These are phyloP conservation scores for Brachypalpus laphriformis DNA, from an alignment of 2,888 invertebrate genomes.

Conservation along the genomic window DNA sequence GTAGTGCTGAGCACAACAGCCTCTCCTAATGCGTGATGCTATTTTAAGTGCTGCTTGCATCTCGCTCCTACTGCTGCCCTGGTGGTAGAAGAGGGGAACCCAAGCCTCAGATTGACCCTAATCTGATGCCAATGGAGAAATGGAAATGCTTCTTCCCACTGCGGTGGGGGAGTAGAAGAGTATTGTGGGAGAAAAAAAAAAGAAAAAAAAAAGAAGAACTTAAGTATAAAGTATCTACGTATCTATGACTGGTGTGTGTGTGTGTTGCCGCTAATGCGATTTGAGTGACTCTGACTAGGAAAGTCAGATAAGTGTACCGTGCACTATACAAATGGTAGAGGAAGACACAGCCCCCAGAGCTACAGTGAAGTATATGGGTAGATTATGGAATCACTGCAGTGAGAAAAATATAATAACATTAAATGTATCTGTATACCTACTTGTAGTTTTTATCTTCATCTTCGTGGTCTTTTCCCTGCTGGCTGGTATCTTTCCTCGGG, in stretches of 20 bases:
- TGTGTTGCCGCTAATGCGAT: slow-evolving; percentile 66
- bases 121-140: slow-evolving; percentile 70
- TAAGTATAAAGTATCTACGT: slow-evolving; percentile 13
- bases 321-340: slow-evolving; percentile 30
- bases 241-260: slow-evolving; percentile 11
- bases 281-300: slow-evolving; percentile 65
- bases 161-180: slow-evolving; percentile 16
- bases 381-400: slow-evolving; percentile 63
- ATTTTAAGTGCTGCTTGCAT: slow-evolving; percentile 62
- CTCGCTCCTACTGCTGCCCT: slow-evolving; percentile 2
- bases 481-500: not conserved
- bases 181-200: slow-evolving; percentile 60
- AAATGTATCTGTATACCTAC: slow-evolving; percentile 56
- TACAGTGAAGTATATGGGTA: slow-evolving; percentile 3
- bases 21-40: slow-evolving; percentile 64
- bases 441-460: slow-evolving; percentile 4
- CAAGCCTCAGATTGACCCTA: slow-evolving; percentile 63
- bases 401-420: slow-evolving; percentile 57
- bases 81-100: slow-evolving; percentile 10
- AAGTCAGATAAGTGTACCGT: slow-evolving; percentile 61
- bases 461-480: slow-evolving; percentile 41
- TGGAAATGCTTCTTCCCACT: slow-evolving; percentile 34
- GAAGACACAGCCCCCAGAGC: not conserved
- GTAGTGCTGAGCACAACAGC: slow-evolving; percentile 16
- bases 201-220: slow-evolving; percentile 42